Conservation (phyloP, 2,888 invertebrate species). For the Pelosia muscerda region DNA sequence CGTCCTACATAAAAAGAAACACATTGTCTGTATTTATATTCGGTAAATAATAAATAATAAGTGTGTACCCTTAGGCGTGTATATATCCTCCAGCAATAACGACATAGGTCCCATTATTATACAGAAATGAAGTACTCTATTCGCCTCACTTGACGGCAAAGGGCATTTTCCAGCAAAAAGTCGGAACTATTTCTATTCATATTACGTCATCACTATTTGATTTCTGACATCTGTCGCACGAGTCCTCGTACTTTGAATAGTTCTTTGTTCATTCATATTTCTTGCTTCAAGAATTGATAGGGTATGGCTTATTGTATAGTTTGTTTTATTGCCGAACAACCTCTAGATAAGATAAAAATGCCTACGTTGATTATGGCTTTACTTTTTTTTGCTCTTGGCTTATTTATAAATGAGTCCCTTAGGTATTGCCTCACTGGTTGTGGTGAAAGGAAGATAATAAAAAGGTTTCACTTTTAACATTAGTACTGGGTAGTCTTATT, state of each 20-base stretch:
- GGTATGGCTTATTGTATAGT: constrained; percentile 3
- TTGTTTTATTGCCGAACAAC: background rate
- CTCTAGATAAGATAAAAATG: background rate
- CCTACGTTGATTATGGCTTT: background rate
- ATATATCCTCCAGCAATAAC: too few species aligned
- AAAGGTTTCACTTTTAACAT: too few species aligned
- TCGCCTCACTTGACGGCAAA: constrained; percentile 7
- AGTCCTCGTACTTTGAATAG: constrained; percentile 34
- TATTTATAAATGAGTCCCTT: too few species aligned
- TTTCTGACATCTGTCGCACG: constrained; percentile 44
- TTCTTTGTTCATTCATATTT: constrained; percentile 40
- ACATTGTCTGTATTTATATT: too few species aligned
- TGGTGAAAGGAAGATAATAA: too few species aligned
- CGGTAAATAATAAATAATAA: too few species aligned
- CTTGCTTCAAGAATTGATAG: constrained; percentile 22
- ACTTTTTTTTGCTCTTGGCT: background rate
- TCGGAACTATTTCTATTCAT: constrained; percentile 46
- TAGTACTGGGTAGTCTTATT: too few species aligned
- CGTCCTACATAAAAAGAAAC: too few species aligned
- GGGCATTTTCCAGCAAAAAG: constrained; percentile 31
- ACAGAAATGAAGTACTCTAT: background rate
- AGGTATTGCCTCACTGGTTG: too few species aligned
- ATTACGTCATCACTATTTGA: constrained; percentile 41
- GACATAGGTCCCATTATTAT: background rate
- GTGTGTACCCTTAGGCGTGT: too few species aligned